Evolutionary conservation across 2,113 vertebrate species (phyloP).

Genomic region (Epinephelus lanceolatus): DNA sequence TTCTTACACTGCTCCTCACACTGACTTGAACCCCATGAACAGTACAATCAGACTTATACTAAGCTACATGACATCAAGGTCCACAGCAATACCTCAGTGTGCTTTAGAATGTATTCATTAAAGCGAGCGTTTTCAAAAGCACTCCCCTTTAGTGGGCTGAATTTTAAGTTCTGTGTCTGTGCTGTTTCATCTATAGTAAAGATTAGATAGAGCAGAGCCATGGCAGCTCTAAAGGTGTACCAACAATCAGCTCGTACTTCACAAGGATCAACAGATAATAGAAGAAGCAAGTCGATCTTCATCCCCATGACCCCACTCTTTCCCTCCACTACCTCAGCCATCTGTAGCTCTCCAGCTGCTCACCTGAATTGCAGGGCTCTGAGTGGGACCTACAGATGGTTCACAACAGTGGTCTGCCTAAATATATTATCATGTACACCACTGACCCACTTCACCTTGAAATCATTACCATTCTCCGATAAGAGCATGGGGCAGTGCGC

Average conservation of each 20-base stretch:
- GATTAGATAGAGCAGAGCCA: conserved; percentile 11
- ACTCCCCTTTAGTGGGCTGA: background rate
- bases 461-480: conserved; percentile 64
- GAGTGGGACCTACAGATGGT: conserved; percentile 78
- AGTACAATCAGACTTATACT: conserved; percentile 49
- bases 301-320: conserved; percentile 48
- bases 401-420: conserved; percentile 83
- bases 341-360: conserved; percentile 87
- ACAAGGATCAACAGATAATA: conserved; percentile 54
- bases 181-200: conserved; percentile 25
- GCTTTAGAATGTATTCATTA: conserved; percentile 45
- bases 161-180: background rate
- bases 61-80: conserved; percentile 46
- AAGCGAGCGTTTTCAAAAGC: conserved; percentile 36
- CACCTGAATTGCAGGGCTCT: conserved; percentile 77
- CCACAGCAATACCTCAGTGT: conserved; percentile 35
- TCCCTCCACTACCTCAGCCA: conserved; percentile 72
- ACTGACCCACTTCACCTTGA: conserved; percentile 83
- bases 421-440: conserved; percentile 84
- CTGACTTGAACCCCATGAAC: conserved; percentile 59
- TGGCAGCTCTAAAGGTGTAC: conserved; percentile 11
- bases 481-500: conserved; percentile 58
- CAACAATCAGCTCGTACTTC: conserved; percentile 43
- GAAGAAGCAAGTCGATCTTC: conserved; percentile 43
- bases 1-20: conserved; percentile 66